These are phyloP conservation scores for Mastomys natalensis DNA, from an alignment of 2,113 vertebrate genomes.

Conservation along the genomic window DNA sequence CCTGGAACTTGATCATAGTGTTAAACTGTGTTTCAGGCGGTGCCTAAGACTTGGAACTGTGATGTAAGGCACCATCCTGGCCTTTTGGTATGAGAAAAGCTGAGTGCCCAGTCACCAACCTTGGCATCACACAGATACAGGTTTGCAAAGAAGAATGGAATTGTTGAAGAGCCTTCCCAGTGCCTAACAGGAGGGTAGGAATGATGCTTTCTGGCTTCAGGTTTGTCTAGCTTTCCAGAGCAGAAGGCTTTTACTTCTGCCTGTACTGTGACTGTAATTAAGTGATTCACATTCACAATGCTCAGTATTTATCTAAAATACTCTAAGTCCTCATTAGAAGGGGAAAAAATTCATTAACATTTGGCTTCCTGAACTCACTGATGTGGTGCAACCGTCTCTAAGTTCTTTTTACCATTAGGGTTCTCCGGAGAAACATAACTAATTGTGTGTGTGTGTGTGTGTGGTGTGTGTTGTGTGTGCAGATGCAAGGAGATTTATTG, in stretches of 20 bases:
- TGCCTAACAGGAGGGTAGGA: not conserved
- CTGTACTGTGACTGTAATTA: not conserved
- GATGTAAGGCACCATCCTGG: not conserved
- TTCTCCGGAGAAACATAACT: slow-evolving; percentile 4
- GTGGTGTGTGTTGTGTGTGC: not conserved
- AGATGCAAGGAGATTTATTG: not conserved
- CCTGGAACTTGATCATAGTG: not conserved
- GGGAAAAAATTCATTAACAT: not conserved
- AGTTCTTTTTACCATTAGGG: not conserved
- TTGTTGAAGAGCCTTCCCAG: not conserved
- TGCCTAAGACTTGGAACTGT: not conserved
- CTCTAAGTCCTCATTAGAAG: slow-evolving; percentile 30
- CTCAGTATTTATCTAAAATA: slow-evolving; percentile 49
- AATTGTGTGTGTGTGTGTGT: not conserved
- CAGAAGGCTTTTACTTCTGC: not conserved
- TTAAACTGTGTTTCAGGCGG: not conserved
- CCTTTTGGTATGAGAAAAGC: not conserved
- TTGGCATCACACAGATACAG: slow-evolving; percentile 16
- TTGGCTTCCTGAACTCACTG: slow-evolving; percentile 23
- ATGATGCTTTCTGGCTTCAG: not conserved
- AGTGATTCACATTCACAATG: slow-evolving; percentile 13
- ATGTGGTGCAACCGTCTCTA: not conserved
- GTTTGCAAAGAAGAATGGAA: not conserved
- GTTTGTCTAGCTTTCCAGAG: not conserved
- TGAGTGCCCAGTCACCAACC: not conserved